Conservation (phyloP, 2,113 vertebrate genomes). For the Microcebus lehilahytsara region DNA sequence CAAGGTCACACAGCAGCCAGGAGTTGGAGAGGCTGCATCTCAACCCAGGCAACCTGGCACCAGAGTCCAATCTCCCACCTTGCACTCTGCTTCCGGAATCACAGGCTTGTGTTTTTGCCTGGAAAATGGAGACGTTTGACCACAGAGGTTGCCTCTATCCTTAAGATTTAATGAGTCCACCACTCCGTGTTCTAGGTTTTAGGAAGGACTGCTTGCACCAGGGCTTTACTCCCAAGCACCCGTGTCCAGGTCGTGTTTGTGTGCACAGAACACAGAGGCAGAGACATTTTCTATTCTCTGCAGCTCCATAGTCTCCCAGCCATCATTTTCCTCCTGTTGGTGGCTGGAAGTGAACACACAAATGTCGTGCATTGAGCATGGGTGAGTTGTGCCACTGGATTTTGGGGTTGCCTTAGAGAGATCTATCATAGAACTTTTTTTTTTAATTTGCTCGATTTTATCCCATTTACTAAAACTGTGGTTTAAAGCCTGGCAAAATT, state of each 20-base stretch:
- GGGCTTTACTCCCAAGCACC: fast-evolving
- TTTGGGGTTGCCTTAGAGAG: neutral
- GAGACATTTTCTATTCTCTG: neutral
- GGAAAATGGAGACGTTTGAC: neutral
- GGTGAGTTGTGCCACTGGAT: neutral
- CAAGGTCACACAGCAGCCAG: neutral
- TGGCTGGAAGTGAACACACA: neutral
- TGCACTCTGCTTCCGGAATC: neutral
- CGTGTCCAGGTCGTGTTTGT: no score
- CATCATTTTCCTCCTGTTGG: fast-evolving
- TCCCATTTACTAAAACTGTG: neutral
- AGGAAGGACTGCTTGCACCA: neutral
- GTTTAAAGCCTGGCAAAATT: neutral
- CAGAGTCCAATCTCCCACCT: neutral
- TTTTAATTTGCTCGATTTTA: neutral
- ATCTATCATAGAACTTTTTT: neutral
- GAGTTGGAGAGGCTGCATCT: neutral
- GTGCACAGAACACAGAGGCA: fast-evolving
- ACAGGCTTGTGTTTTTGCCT: neutral
- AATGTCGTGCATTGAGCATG: neutral
- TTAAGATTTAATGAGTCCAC: neutral
- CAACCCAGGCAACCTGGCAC: fast-evolving
- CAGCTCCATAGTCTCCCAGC: neutral
- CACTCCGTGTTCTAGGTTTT: no score
- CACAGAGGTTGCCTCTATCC: neutral